Evolutionary conservation across 2,888 invertebrate species (phyloP).

Genomic region (Dryococelus australis): DNA sequence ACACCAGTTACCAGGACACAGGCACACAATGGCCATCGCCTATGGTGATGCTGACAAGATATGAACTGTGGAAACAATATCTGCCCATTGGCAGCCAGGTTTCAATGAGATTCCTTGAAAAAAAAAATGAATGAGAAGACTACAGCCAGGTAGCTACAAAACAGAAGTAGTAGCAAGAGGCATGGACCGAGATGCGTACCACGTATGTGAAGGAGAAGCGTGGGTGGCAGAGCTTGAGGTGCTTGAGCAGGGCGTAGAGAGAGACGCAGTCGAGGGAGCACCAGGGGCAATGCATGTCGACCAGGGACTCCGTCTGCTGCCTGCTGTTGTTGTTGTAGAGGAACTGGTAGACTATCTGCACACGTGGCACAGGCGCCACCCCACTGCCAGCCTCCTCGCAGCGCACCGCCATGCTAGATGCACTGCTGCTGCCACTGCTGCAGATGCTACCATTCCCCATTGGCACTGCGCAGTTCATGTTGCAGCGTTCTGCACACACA

Average conservation of each 20-base stretch:
- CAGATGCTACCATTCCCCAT: constrained; percentile 52
- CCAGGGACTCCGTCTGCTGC: constrained; percentile 94
- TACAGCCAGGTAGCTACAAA: too few relatives aligned
- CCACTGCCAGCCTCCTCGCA: neutral
- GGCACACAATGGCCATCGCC: too few relatives aligned
- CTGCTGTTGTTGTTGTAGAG: constrained; percentile 93
- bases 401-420: neutral
- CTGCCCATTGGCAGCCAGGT: too few relatives aligned
- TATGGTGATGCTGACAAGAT: too few relatives aligned
- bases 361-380: constrained; percentile 53
- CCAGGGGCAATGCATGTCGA: constrained; percentile 95
- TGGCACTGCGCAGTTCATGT: constrained; percentile 51
- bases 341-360: constrained; percentile 94
- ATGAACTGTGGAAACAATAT: too few relatives aligned
- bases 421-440: constrained; percentile 23
- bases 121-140: too few relatives aligned
- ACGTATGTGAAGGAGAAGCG: constrained; percentile 93
- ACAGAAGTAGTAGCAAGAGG: too few relatives aligned
- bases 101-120: too few relatives aligned
- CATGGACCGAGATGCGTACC: constrained; percentile 61
- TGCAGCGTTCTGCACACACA: constrained; percentile 43
- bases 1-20: too few relatives aligned
- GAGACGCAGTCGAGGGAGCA: constrained; percentile 89
- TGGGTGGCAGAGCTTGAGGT: constrained; percentile 91
- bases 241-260: constrained; percentile 89